These are phyloP conservation scores for Oncopeltus fasciatus DNA, from an alignment of 1,140 invertebrate species.

Conservation along the genomic window DNA sequence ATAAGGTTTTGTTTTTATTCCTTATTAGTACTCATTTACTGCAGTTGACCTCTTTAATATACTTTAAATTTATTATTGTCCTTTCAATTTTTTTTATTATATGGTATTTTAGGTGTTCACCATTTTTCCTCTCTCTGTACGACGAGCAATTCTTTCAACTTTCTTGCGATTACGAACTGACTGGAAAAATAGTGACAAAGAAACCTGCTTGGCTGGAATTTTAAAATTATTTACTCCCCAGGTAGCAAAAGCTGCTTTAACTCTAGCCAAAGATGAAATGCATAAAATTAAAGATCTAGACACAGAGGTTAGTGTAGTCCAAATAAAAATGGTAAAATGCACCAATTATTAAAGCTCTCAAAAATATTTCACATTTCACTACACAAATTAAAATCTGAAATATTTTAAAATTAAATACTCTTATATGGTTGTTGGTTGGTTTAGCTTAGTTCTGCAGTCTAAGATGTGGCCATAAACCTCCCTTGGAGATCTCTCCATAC, in stretches of 20 bases:
- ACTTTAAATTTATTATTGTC: conserved; percentile 20
- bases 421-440: too few species aligned
- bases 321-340: too few species aligned
- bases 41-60: too few species aligned
- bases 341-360: background rate
- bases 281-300: conserved; percentile 41
- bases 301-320: conserved; percentile 30
- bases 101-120: conserved; percentile 28
- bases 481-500: too few species aligned
- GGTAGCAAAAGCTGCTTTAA: conserved; percentile 38
- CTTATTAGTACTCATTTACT: too few species aligned
- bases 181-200: background rate
- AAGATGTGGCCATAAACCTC: too few species aligned
- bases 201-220: conserved; percentile 24
- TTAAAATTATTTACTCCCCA: conserved; percentile 37
- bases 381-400: too few species aligned
- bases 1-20: too few species aligned
- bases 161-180: background rate
- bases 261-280: conserved; percentile 48
- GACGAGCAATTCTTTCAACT: background rate
- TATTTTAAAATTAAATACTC: too few species aligned
- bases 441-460: too few species aligned
- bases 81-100: conserved; percentile 36
- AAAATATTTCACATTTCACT: background rate
- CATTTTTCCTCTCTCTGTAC: conserved; percentile 22